Evolutionary conservation across 2,797 vertebrate genomes (phyloP).

Genomic region (Bovichtus variegatus): DNA sequence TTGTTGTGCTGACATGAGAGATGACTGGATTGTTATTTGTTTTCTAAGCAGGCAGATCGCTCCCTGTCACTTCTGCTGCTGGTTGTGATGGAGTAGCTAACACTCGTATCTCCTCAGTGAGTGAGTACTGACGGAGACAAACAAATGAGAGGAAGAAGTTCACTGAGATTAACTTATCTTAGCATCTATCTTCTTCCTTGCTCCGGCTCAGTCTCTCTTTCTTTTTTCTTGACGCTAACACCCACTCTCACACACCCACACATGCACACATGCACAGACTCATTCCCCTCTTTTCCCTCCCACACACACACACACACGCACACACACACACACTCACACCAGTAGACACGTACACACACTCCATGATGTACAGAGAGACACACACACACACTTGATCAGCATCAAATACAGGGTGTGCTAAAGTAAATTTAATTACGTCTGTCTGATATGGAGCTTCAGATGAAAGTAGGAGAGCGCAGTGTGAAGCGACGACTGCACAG

Average conservation of each 20-base stretch:
- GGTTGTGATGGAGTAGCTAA: slow-evolving; percentile 77
- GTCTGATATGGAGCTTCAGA: slow-evolving; percentile 85
- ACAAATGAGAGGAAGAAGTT: slow-evolving; percentile 82
- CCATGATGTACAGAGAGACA: slow-evolving; percentile 48
- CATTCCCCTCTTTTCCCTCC: slow-evolving; percentile 72
- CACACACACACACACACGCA: slow-evolving; percentile 32
- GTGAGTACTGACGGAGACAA: slow-evolving; percentile 77
- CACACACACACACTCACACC: slow-evolving; percentile 37
- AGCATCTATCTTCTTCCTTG: slow-evolving; percentile 77
- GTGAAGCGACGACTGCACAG: slow-evolving; percentile 81
- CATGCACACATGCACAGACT: slow-evolving; percentile 66
- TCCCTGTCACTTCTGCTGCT: slow-evolving; percentile 78
- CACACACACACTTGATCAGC: slow-evolving; percentile 78
- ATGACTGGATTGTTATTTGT: slow-evolving; percentile 85
- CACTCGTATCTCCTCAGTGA: slow-evolving; percentile 66
- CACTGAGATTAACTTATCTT: slow-evolving; percentile 81
- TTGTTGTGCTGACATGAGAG: slow-evolving; percentile 85
- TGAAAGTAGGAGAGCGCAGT: slow-evolving; percentile 82
- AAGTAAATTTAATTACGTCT: slow-evolving; percentile 90
- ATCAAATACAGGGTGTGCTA: slow-evolving; percentile 86
- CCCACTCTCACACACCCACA: slow-evolving; percentile 77
- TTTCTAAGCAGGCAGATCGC: slow-evolving; percentile 81
- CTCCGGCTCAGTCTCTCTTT: slow-evolving; percentile 65
- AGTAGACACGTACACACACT: slow-evolving; percentile 36
- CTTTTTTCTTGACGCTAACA: slow-evolving; percentile 72